Conservation (phyloP, 2,797 vertebrate species). For the Gambelia wislizenii region DNA sequence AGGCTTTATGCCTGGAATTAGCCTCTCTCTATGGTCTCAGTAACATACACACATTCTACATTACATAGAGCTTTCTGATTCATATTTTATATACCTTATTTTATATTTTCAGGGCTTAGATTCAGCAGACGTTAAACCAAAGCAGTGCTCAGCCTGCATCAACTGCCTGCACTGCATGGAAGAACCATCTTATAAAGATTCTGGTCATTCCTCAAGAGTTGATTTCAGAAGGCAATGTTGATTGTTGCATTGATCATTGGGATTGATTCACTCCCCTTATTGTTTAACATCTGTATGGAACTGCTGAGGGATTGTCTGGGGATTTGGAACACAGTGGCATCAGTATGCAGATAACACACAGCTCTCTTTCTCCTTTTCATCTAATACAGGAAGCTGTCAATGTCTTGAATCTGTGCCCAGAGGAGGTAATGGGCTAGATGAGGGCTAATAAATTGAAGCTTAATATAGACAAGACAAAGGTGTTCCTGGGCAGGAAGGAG, state of each 20-base stretch:
- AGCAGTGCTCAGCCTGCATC: not conserved
- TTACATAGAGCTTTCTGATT: no score
- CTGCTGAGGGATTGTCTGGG: not conserved
- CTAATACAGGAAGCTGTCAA: not conserved
- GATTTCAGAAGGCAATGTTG: not conserved
- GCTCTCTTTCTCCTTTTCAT: not conserved
- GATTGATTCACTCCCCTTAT: not conserved
- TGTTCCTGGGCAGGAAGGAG: no score
- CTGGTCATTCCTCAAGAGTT: not conserved
- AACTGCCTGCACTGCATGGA: not conserved
- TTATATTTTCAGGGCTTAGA: no score
- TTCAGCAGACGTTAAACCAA: no score
- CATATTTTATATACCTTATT: no score
- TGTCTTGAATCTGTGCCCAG: no score
- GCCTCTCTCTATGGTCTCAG: no score
- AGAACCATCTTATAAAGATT: not conserved
- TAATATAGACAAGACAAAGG: no score
- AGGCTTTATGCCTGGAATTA: no score
- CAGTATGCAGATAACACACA: not conserved
- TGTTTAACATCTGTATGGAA: not conserved
- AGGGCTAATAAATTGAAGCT: no score
- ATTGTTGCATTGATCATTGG: not conserved
- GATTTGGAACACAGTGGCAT: not conserved
- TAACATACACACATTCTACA: no score
- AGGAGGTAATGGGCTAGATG: no score